A percentile compares a stretch with the other conserved stretches of the same genome.
These are phyloP conservation scores for Sycophila texana DNA, from an alignment of 2,888 invertebrate genomes.

Conservation along the genomic window DNA sequence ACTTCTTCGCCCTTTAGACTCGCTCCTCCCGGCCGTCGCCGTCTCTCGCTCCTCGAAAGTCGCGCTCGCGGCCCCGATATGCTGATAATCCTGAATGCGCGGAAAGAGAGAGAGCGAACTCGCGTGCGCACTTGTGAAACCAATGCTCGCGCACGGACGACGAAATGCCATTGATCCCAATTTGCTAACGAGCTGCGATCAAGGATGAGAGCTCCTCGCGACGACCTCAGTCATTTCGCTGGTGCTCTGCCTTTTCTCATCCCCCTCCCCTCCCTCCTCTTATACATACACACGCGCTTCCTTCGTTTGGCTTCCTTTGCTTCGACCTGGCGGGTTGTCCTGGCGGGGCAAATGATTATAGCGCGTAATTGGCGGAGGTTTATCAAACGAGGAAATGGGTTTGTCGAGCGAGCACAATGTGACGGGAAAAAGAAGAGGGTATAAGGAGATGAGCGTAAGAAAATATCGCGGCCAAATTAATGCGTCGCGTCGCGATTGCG, in stretches of 20 bases:
- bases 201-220: constrained; percentile 28
- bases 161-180: constrained; percentile 69
- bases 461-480: constrained; percentile 29
- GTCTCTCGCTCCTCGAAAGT: background rate
- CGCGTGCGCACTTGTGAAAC: constrained; percentile 10
- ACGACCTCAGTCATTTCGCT: constrained; percentile 45
- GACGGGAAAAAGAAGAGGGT: background rate
- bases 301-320: constrained; percentile 7
- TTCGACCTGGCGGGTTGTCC: background rate
- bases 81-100: constrained; percentile 44
- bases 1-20: constrained; percentile 18
- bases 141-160: constrained; percentile 59
- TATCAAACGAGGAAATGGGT: constrained; percentile 15
- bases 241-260: constrained; percentile 25
- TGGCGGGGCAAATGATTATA: constrained; percentile 15
- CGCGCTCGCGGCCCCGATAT: constrained; percentile 31
- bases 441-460: background rate
- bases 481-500: constrained; percentile 62
- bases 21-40: constrained; percentile 29
- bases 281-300: background rate
- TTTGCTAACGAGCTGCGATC: constrained; percentile 65
- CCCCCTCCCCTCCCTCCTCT: background rate
- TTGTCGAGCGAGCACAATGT: background rate
- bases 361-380: constrained; percentile 10
- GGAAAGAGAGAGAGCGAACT: background rate